phyloP scores from a whole-genome alignment of 2,113 vertebrate genomes.

The Brienomyrus brachyistius region DNA sequence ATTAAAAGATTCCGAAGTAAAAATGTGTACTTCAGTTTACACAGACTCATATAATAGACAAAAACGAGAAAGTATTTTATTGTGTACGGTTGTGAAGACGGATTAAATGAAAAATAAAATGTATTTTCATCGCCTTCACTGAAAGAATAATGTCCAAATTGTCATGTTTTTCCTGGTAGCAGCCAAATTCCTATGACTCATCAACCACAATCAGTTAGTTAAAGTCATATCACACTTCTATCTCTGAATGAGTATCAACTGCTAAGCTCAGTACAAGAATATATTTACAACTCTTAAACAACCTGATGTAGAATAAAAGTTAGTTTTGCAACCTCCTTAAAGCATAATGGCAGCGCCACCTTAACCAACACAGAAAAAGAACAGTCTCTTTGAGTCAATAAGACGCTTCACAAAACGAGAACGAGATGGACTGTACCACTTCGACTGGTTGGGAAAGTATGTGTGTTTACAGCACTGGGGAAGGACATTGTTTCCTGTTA shows the following conservation, averaged over 20 bases:
- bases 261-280: neutral
- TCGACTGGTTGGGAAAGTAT: neutral
- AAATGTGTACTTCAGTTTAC: neutral
- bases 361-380: slow-evolving; percentile 35
- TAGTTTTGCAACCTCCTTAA: slow-evolving; percentile 33
- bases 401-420: slow-evolving; percentile 41
- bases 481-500: neutral
- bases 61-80: neutral
- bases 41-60: neutral
- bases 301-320: neutral
- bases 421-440: slow-evolving; percentile 31
- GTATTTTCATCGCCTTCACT: neutral
- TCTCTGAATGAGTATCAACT: slow-evolving; percentile 1
- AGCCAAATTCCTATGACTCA: slow-evolving; percentile 4
- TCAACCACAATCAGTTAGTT: neutral
- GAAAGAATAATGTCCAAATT: neutral
- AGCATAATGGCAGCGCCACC: slow-evolving; percentile 31
- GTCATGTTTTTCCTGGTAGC: neutral
- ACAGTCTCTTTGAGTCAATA: slow-evolving; percentile 45
- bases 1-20: neutral
- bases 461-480: neutral
- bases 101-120: neutral
- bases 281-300: neutral
- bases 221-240: slow-evolving; percentile 5
- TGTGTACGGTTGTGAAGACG: neutral